Evolutionary conservation across 2,113 vertebrate species (phyloP).

Genomic region (Laticauda laticaudata): DNA sequence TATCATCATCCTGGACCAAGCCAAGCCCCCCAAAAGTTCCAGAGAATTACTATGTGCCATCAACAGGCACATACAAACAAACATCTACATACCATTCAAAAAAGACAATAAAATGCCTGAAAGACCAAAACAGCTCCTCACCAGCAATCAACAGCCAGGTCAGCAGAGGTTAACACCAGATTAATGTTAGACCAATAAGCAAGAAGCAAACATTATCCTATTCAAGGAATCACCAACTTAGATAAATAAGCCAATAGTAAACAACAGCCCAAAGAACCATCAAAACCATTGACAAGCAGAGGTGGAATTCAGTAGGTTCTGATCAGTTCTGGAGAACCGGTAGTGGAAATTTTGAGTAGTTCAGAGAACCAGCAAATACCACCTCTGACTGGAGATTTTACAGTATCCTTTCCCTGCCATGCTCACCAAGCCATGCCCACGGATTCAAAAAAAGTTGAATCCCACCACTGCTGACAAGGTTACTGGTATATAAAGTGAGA

Average conservation of each 20-base stretch:
- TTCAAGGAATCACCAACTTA: neutral
- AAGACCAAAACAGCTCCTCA: neutral
- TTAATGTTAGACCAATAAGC: neutral
- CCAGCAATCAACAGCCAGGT: neutral
- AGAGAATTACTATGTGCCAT: neutral
- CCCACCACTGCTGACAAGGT: too few relatives aligned
- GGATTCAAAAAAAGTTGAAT: too few relatives aligned
- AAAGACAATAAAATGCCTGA: neutral
- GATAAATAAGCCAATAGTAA: neutral
- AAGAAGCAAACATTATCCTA: neutral
- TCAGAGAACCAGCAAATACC: too few relatives aligned
- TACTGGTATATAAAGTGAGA: too few relatives aligned
- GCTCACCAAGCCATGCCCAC: too few relatives aligned
- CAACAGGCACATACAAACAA: neutral
- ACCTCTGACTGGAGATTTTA: too few relatives aligned
- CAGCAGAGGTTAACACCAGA: neutral
- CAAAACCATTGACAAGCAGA: neutral
- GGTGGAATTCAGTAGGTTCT: too few relatives aligned
- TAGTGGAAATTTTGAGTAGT: too few relatives aligned
- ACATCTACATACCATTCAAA: neutral
- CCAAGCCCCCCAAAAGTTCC: neutral
- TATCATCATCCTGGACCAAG: neutral
- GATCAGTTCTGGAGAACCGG: too few relatives aligned
- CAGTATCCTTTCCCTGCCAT: too few relatives aligned
- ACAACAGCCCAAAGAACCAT: neutral